Evolutionary conservation across 2,888 invertebrate species (phyloP).

Genomic region (Rhyacophila evoluta): DNA sequence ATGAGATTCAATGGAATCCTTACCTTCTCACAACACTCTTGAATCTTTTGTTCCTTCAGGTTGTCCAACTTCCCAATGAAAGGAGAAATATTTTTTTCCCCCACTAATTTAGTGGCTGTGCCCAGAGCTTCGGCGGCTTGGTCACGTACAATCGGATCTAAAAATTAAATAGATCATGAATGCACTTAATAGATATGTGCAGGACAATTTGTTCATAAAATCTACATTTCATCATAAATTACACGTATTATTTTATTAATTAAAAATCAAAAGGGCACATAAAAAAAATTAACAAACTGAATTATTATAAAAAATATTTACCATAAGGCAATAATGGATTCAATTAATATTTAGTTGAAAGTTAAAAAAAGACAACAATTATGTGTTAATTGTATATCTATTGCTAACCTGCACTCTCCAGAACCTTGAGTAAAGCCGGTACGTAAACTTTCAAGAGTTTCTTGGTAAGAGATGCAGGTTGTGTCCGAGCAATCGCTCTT

Average conservation of each 20-base stretch:
- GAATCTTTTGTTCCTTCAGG: constrained; percentile 93
- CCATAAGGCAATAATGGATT: too few species aligned
- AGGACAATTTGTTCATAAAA: too few species aligned
- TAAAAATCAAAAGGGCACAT: too few species aligned
- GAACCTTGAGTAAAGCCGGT: constrained; percentile 80
- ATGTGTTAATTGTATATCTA: too few species aligned
- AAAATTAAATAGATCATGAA: constrained; percentile 57
- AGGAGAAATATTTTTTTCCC: constrained; percentile 89
- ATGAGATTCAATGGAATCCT: too few species aligned
- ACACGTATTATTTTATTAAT: too few species aligned
- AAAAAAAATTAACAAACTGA: too few species aligned
- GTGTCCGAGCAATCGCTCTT: constrained; percentile 84
- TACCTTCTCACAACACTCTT: constrained; percentile 91
- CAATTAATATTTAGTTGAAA: too few species aligned
- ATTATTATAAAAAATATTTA: too few species aligned
- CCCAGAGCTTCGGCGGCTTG: constrained; percentile 94
- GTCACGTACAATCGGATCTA: constrained; percentile 92
- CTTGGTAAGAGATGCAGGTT: constrained; percentile 86
- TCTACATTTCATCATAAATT: too few species aligned
- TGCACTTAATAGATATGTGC: too few species aligned
- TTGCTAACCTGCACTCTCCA: constrained; percentile 83
- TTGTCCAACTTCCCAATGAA: constrained; percentile 91
- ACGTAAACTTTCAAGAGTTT: constrained; percentile 89
- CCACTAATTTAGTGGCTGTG: constrained; percentile 92
- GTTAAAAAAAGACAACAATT: too few species aligned